Conservation (phyloP, 2,888 invertebrate genomes). For the Hemaris fuciformis region DNA sequence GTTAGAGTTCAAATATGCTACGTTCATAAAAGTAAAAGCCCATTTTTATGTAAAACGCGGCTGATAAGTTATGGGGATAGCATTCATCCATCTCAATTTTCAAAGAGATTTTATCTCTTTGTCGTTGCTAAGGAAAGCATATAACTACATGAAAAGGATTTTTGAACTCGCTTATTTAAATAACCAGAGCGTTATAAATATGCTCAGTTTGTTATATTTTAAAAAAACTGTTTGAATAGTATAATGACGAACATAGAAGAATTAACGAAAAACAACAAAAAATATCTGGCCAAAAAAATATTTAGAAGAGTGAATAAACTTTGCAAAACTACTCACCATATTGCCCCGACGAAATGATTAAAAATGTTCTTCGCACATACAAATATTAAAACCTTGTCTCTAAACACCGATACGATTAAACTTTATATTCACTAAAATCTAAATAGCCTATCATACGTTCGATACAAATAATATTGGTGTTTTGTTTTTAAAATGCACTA, state of each 20-base stretch:
- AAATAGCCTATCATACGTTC: background rate
- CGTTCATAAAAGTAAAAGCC: background rate
- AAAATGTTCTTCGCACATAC: slow-evolving; percentile 13
- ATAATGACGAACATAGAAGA: too few relatives aligned
- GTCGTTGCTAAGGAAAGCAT: slow-evolving; percentile 23
- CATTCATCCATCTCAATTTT: slow-evolving; percentile 21
- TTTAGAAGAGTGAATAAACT: background rate
- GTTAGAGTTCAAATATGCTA: background rate
- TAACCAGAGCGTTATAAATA: background rate
- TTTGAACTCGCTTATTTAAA: background rate
- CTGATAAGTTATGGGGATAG: background rate
- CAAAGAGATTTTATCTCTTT: slow-evolving; percentile 26
- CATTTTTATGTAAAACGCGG: background rate
- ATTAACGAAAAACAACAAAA: too few relatives aligned
- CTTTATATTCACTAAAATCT: slow-evolving; percentile 7
- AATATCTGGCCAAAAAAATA: background rate
- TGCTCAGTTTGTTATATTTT: background rate
- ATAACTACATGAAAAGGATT: slow-evolving; percentile 29
- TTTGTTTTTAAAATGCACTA: slow-evolving; percentile 16
- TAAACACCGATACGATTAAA: slow-evolving; percentile 8
- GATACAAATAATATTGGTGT: slow-evolving; percentile 23
- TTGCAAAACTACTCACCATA: slow-evolving; percentile 31
- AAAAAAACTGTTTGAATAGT: too few relatives aligned
- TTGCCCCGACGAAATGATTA: slow-evolving; percentile 23
- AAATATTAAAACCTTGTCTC: slow-evolving; percentile 6